Evolutionary conservation across 23 tunicate genomes (phyloP), one percentile per base, ranked within the genome.

Genomic region (Oikopleura dioica): DNA sequence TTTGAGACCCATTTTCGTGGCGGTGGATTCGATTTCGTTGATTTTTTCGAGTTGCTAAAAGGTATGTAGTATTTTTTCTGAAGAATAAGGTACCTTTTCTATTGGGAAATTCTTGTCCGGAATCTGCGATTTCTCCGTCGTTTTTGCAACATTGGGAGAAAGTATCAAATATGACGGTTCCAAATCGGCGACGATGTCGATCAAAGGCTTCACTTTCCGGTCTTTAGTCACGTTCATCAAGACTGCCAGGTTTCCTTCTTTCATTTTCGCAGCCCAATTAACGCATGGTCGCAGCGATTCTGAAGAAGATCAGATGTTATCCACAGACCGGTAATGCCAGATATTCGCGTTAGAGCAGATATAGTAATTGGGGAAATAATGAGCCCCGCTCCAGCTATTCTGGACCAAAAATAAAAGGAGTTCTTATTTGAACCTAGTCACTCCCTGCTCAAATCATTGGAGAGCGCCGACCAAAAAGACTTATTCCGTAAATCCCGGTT

Each of bases 1-100:
- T 2, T 23, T 23, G 26, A 63, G 72, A 12, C 26, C 33, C 72
- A 63, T 63, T 23, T 23, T 12, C 4, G 16, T 63, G 2, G 26
- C 26, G 5, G 33, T 16, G 30, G 16, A 23, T 63, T 63, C 33
- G 29, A 63, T 63, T 4, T 28, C 33, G 30, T 16, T 23, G 30
- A 63, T 2, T 16, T 63, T 63, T 28, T 63, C 72, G 5, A 63
- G 4, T 63, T 63, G 72, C 72, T 63, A 63, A 63, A 63, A 63
- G n/a, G n/a, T n/a, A n/a, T n/a, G n/a, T n/a, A n/a, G 21, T 44
- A 9, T 44, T 44, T 44, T 44, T 44, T 44, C 55, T 9, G 9
- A 44, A 44, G 16, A 44, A 9, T 44, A 44, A 44, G 21, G 21
- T 44, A 44, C 55, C 55, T 44, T 44, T 44, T 9, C 55, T 44